Conservation (phyloP, 2,113 vertebrate genomes). For the Pogona vitticeps region DNA sequence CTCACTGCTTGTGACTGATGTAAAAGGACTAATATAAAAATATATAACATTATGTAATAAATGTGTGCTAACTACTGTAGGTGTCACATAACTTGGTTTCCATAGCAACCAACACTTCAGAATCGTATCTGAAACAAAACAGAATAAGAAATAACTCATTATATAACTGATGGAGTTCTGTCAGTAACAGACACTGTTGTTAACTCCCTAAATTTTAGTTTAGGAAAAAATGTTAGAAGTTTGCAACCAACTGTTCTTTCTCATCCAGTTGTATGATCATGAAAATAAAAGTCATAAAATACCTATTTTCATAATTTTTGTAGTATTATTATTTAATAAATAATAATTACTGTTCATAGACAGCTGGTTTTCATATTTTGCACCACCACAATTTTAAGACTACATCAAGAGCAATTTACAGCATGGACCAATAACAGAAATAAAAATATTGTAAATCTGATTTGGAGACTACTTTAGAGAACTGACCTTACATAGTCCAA, state of each 20-base stretch:
- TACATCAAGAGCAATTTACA: not conserved
- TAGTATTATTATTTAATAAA: not conserved
- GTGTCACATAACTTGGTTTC: not conserved
- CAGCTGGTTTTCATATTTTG: not conserved
- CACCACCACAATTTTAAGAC: not conserved
- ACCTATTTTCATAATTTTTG: not conserved
- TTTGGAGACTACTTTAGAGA: too few species aligned
- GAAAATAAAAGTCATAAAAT: not conserved
- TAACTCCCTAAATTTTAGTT: not conserved
- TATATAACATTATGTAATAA: not conserved
- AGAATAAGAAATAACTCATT: not conserved
- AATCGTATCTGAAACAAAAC: not conserved
- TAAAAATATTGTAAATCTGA: too few species aligned
- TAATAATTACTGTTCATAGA: not conserved
- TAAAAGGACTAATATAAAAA: not conserved
- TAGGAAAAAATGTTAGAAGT: not conserved
- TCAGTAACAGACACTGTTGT: not conserved
- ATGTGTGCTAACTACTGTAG: not conserved
- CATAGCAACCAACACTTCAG: conserved; percentile 3
- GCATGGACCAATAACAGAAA: not conserved
- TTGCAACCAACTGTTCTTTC: not conserved
- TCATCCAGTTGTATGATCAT: not conserved
- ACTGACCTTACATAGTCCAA: not conserved
- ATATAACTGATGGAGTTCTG: conserved; percentile 1
- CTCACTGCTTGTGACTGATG: not conserved